Evolutionary conservation across 2,888 invertebrate species (phyloP).

Genomic region (Chironomus tentans): DNA sequence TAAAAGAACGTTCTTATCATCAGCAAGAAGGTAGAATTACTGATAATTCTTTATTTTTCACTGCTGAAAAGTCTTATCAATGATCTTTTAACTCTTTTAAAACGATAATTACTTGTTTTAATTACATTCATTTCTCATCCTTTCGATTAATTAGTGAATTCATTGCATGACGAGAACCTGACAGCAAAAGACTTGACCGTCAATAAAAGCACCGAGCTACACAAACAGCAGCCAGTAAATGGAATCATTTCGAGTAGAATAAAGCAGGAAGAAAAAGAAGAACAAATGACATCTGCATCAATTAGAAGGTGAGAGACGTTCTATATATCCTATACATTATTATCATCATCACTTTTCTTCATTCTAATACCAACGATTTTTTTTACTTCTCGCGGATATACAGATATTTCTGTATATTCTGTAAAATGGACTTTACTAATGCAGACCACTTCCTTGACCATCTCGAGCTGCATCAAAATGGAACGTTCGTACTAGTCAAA

Average conservation of each 20-base stretch:
- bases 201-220: not conserved
- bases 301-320: not conserved
- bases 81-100: not conserved
- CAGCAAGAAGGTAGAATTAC: not conserved
- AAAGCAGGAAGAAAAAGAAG: not conserved
- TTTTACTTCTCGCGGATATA: not conserved
- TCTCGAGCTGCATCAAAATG: slow-evolving; percentile 17
- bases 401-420: slow-evolving; percentile 21
- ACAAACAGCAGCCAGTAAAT: not conserved
- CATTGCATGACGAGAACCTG: not conserved
- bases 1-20: slow-evolving; percentile 2
- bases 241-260: not conserved
- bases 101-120: not conserved
- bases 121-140: not conserved
- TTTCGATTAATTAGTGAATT: not conserved
- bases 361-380: not conserved
- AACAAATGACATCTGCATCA: not conserved
- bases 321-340: too few relatives aligned
- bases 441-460: slow-evolving; percentile 12
- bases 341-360: too few relatives aligned
- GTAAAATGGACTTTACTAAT: slow-evolving; percentile 10
- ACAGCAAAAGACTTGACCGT: not conserved
- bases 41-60: not conserved
- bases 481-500: slow-evolving; percentile 23
- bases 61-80: slow-evolving; percentile 1